Conservation (phyloP, 2,888 invertebrate species). For the Hydroisotoma schaefferi region DNA sequence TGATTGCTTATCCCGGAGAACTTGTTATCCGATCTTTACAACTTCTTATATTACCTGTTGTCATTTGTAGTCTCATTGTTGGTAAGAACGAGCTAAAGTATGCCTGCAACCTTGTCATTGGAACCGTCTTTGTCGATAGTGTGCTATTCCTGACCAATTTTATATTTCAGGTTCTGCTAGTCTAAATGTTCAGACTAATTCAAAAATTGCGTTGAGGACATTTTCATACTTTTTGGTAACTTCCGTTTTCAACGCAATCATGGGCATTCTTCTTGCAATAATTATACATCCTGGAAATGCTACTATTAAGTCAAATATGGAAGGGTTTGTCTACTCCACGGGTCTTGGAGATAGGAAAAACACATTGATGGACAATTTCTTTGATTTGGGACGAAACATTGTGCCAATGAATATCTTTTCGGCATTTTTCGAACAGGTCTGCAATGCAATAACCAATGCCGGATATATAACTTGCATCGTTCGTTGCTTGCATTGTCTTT, state of each 20-base stretch:
- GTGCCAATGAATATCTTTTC: constrained; percentile 45
- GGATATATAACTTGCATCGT: too few relatives aligned
- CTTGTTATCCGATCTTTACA: constrained; percentile 83
- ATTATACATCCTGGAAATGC: constrained; percentile 73
- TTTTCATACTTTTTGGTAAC: constrained; percentile 74
- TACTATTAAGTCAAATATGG: constrained; percentile 13
- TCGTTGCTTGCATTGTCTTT: background rate
- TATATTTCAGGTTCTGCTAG: constrained; percentile 69
- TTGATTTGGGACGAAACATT: constrained; percentile 79
- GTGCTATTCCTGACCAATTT: background rate
- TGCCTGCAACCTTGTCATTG: too few relatives aligned
- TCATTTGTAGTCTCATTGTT: constrained; percentile 67
- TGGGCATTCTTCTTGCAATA: constrained; percentile 69
- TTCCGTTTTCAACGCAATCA: constrained; percentile 72
- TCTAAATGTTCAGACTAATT: constrained; percentile 79
- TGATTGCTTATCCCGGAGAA: constrained; percentile 86
- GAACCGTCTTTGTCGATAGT: too few relatives aligned
- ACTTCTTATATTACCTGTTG: constrained; percentile 80
- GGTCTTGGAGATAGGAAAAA: constrained; percentile 25
- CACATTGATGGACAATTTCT: constrained; percentile 70
- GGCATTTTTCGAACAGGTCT: constrained; percentile 43
- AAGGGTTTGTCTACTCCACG: background rate
- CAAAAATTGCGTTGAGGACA: constrained; percentile 75
- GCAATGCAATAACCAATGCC: too few relatives aligned
- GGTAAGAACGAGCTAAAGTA: too few relatives aligned